These are phyloP conservation scores for Brachionus sp. DNA, from an alignment of 1,140 invertebrate species.

Conservation along the genomic window DNA sequence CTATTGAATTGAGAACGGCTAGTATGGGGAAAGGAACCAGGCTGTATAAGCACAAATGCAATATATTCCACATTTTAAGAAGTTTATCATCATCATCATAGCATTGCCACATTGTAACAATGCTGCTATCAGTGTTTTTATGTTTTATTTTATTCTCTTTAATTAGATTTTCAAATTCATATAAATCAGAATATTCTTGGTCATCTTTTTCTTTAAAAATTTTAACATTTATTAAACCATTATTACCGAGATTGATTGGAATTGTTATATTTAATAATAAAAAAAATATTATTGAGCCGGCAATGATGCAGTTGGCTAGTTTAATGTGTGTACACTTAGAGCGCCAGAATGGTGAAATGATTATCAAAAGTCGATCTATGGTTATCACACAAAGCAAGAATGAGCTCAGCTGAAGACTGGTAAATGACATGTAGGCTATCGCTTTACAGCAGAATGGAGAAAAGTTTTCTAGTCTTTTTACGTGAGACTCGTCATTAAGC, in stretches of 20 bases:
- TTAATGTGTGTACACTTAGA: neutral
- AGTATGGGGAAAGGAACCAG: slow-evolving; percentile 22
- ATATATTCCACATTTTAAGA: neutral
- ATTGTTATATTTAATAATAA: neutral
- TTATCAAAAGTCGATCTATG: slow-evolving; percentile 7
- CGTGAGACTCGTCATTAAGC: neutral
- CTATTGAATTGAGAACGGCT: slow-evolving; percentile 14
- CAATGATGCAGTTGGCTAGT: neutral
- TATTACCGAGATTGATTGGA: slow-evolving; percentile 9
- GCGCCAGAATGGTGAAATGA: neutral
- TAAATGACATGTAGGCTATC: slow-evolving; percentile 23
- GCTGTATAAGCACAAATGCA: slow-evolving; percentile 36
- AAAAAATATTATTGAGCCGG: neutral
- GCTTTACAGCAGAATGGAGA: slow-evolving; percentile 7
- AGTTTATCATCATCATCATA: slow-evolving; percentile 28
- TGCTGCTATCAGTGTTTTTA: neutral
- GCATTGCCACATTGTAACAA: neutral
- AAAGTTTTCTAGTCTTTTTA: slow-evolving; percentile 40
- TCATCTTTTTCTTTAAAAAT: neutral
- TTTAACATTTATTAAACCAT: slow-evolving; percentile 9
- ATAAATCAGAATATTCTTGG: neutral
- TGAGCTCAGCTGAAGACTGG: slow-evolving; percentile 24
- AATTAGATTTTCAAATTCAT: neutral
- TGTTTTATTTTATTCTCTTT: neutral
- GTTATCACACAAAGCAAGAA: slow-evolving; percentile 22